Conservation (phyloP, 2,888 invertebrate genomes). For the Darwinula stevensoni region DNA sequence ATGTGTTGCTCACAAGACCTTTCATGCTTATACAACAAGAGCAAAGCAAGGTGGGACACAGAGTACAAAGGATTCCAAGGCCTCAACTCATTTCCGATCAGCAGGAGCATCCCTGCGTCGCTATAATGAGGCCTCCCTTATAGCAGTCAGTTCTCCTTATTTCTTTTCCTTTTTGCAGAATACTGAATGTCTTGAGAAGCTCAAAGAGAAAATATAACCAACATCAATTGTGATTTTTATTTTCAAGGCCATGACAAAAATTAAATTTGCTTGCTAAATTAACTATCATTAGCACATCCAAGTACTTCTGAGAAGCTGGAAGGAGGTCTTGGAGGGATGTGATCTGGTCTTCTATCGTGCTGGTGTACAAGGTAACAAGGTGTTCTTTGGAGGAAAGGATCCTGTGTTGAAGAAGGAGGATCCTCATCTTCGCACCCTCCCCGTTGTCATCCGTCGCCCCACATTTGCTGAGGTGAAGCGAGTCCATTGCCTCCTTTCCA, state of each 20-base stretch:
- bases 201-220: too few relatives aligned
- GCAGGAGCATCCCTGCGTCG: conserved; percentile 49
- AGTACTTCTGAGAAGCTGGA: conserved; percentile 36
- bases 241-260: too few relatives aligned
- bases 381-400: conserved; percentile 39
- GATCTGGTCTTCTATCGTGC: conserved; percentile 42
- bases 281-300: conserved; percentile 55
- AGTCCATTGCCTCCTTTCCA: conserved; percentile 32
- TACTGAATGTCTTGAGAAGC: too few relatives aligned
- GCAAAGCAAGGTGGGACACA: conserved; percentile 57
- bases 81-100: conserved; percentile 30
- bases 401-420: conserved; percentile 31
- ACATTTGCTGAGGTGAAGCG: conserved; percentile 47
- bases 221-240: too few relatives aligned
- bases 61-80: conserved; percentile 28
- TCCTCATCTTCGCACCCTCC: conserved; percentile 31
- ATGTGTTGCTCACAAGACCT: conserved; percentile 38
- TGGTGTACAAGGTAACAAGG: conserved; percentile 36
- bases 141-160: conserved; percentile 27
- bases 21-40: conserved; percentile 53
- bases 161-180: too few relatives aligned
- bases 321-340: conserved; percentile 29
- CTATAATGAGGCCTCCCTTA: conserved; percentile 42
- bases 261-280: too few relatives aligned
- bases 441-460: conserved; percentile 51